Base-by-base conservation (phyloP, 2,888 invertebrate genomes). In the Lissonota sp. region DNA sequence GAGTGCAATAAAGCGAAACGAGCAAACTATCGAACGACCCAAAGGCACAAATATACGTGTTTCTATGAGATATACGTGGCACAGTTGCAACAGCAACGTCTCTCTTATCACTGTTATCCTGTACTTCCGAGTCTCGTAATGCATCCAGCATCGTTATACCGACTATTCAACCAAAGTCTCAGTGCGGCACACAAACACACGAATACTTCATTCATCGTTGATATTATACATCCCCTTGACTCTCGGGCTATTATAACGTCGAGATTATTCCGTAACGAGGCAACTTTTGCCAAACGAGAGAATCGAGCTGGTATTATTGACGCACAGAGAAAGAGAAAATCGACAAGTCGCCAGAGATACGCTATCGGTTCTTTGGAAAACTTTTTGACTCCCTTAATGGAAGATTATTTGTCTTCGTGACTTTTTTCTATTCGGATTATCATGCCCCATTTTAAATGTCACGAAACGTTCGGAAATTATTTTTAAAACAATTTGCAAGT, bases 101-200 rank as follows among this genome's bases (percentile, higher is more conserved):
- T 42, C 66, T 72, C 72, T 72, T 66, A 66, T 72, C 60, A 72
- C 58, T 60, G 62, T 78, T 67, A 78, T 51, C 71, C 26, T 42
- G 53, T 44, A 44, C 40, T 53, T 42, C n/a, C 51, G 26, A 37
- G 53, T 46, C 66, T 49, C 55, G 40, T 26, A 12, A 12, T 60
- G 55, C 51, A 57, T 49, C 46, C 10, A 63, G n/a, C 14, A 16
- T 10, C 26, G 10, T 46, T 58, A 49, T 26, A 64, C 12, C 51
- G 14, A 62, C 57, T 71, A 39, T 26, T 26, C 12, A 12, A 53
- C 26, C 70, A 12, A 60, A 69, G 39, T 71, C 64, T 26, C 1
- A 46, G 12, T 40, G 12, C 44, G 40, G 42, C 51, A 49, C 26
- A 26, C 26, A 26, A 26, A 26, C 26, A 26, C 26, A 26, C 26